Evolutionary conservation across 2,888 invertebrate species (phyloP).

Genomic region (Syritta pipiens): DNA sequence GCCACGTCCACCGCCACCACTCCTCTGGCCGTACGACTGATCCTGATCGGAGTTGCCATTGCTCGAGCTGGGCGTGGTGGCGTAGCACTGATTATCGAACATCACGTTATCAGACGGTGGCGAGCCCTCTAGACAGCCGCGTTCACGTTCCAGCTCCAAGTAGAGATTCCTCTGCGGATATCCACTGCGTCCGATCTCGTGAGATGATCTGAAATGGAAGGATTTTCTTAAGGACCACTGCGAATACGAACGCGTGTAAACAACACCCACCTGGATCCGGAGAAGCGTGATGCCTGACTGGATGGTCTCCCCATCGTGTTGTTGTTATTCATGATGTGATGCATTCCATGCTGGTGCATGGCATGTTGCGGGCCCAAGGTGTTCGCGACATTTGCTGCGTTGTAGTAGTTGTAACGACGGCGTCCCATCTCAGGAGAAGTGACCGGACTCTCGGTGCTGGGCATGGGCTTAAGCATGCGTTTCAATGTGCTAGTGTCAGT

Average conservation of each 20-base stretch:
- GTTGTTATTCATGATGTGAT: slow-evolving; percentile 82
- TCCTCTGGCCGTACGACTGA: slow-evolving; percentile 83
- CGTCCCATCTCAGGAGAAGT: slow-evolving; percentile 95
- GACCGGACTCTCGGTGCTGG: slow-evolving; percentile 92
- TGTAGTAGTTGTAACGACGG: slow-evolving; percentile 86
- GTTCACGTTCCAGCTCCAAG: slow-evolving; percentile 88
- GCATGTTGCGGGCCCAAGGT: slow-evolving; percentile 81
- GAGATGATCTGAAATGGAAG: slow-evolving; percentile 82
- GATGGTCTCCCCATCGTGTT: slow-evolving; percentile 81
- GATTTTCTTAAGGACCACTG: not conserved
- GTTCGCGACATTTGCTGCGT: slow-evolving; percentile 78
- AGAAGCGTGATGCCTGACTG: slow-evolving; percentile 84
- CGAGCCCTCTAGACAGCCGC: slow-evolving; percentile 82
- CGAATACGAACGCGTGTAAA: not conserved
- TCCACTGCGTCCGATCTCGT: slow-evolving; percentile 87
- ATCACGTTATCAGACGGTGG: slow-evolving; percentile 96
- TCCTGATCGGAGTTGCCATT: slow-evolving; percentile 95
- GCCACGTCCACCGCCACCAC: slow-evolving; percentile 76
- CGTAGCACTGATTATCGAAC: slow-evolving; percentile 97
- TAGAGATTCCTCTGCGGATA: slow-evolving; percentile 87
- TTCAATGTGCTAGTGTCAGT: slow-evolving; percentile 87
- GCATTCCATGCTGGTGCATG: slow-evolving; percentile 80
- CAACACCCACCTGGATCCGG: slow-evolving; percentile 82
- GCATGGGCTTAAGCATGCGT: slow-evolving; percentile 96
- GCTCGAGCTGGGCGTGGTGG: slow-evolving; percentile 95